Base-by-base conservation (phyloP, 2,888 invertebrate genomes). In the Phaonia tiefii region DNA sequence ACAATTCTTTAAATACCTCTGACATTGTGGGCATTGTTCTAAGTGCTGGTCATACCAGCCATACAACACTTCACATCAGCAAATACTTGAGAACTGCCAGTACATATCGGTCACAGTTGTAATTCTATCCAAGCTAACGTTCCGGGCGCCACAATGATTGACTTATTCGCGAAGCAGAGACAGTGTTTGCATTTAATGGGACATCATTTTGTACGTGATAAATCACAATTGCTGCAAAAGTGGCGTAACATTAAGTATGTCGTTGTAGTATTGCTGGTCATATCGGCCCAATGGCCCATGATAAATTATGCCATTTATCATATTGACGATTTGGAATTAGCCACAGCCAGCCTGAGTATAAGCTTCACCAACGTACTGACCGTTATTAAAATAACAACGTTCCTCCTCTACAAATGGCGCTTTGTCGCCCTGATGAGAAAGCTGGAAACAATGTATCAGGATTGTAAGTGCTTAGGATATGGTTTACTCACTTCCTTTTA, bases 271-370 rank as follows among this genome's bases (percentile, higher is more conserved):
- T 20, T 89, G 26, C 56, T 87, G 13, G 86, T 89, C 1, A 39
- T 85, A n/a, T 88, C 89, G 26, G 89, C 87, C 25, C 87, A 88
- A 82, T 88, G 86, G 85, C 89, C 89, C n/a, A 79, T 90, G 82
- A 75, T 87, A 25, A 81, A 85, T 26, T 88, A 87, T 78, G 79
- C 84, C n/a, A 78, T 88, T 54, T 84, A 87, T 80, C 85, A 89
- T 72, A 85, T 84, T 31, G 84, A 88, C 54, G 84, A 90, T 67
- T 81, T 90, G 84, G 85, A 86, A 78, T 77, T 89, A 79, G 86
- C 86, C 15, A 89, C 90, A 1, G 89, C 88, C 39, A 79, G 87
- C 22, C 79, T 90, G 42, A 90, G 90, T 51, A 86, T 89, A 25
- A 82, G 79, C 51, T 87, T 89, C 46, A 89, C 88, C 70, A 89